phyloP scores from a whole-genome alignment of 2,797 vertebrate genomes.

The Pangasius djambal region DNA sequence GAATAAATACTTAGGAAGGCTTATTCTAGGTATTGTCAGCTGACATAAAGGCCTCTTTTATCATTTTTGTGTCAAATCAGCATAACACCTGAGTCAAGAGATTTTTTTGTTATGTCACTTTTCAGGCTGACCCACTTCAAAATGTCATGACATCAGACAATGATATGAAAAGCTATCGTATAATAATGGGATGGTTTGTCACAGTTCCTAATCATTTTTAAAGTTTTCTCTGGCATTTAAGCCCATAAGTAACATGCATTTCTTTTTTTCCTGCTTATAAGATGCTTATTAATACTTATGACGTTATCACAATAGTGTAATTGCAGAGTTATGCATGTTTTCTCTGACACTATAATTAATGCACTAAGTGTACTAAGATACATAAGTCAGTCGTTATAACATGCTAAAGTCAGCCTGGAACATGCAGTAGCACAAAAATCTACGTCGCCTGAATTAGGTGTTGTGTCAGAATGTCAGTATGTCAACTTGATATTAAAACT shows the following conservation, averaged over 20 bases:
- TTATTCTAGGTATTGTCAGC: background rate
- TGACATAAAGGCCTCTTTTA: background rate
- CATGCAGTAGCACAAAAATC: background rate
- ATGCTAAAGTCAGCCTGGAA: background rate
- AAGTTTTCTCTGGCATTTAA: background rate
- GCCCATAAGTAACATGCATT: background rate
- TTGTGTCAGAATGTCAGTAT: background rate
- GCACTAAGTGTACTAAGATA: background rate
- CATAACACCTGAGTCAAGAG: background rate
- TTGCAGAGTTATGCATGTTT: background rate
- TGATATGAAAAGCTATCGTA: background rate
- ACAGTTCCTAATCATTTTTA: background rate
- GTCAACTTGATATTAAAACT: background rate
- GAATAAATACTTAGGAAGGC: background rate
- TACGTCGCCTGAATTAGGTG: background rate
- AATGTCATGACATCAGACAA: background rate
- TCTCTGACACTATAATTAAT: background rate
- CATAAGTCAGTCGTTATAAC: background rate
- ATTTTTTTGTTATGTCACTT: background rate
- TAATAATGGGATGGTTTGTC: background rate
- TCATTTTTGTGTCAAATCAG: background rate
- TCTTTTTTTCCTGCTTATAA: background rate
- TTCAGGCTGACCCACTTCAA: background rate
- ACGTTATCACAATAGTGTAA: background rate
- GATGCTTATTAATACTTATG: background rate